phyloP scores from a whole-genome alignment of 2,797 vertebrate species.

The Sebastes kiyomatsui region DNA sequence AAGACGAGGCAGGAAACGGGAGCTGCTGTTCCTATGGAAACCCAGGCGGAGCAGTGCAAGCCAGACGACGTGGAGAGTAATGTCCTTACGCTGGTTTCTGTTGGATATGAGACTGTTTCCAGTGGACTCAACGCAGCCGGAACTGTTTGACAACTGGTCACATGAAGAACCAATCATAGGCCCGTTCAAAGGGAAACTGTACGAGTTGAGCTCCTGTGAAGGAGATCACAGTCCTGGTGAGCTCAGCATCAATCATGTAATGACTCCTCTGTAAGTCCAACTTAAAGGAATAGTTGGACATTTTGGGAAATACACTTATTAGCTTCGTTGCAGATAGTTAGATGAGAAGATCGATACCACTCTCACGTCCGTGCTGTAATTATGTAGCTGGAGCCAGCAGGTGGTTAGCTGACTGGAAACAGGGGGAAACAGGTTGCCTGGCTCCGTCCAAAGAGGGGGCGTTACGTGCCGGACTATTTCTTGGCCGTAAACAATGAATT shows the following conservation, averaged over 20 bases:
- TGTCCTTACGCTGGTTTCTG: constrained; percentile 83
- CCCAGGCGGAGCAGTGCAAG: constrained; percentile 45
- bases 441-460: not conserved
- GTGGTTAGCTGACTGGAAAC: not conserved
- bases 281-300: not conserved
- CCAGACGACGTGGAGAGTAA: constrained; percentile 71
- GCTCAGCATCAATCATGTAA: not conserved
- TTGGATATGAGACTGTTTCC: constrained; percentile 84
- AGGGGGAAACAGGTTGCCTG: no score
- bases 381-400: not conserved
- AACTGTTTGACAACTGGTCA: constrained; percentile 48
- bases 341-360: not conserved
- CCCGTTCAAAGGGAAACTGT: not conserved
- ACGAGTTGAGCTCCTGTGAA: not conserved
- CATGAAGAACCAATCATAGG: not conserved
- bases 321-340: not conserved
- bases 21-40: constrained; percentile 12
- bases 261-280: not conserved
- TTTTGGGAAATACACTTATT: not conserved
- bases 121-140: constrained; percentile 67
- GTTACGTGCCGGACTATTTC: no score
- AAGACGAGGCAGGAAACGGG: constrained; percentile 60
- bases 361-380: not conserved
- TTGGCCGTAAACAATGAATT: no score
- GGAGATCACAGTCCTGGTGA: not conserved